A percentile compares a stretch with the other conserved stretches of the same genome.
phyloP scores from a whole-genome alignment of 1,140 invertebrate genomes.

The Ditylenchus dipsaci region DNA sequence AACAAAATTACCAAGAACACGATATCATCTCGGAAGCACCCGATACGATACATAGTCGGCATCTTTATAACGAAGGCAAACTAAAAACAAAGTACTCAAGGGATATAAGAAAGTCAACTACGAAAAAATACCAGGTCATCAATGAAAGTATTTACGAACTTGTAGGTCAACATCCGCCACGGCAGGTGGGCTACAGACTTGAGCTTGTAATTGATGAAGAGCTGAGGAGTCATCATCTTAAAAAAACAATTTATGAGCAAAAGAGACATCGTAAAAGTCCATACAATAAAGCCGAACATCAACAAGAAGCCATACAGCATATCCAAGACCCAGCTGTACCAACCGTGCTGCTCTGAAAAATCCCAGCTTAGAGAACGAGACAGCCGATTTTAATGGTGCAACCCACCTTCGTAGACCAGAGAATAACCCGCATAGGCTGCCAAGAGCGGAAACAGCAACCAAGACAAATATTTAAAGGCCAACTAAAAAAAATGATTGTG shows the following conservation, averaged over 20 bases:
- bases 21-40: conserved; percentile 91
- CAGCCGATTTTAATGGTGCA: neutral
- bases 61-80: conserved; percentile 93
- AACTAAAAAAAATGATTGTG: conserved; percentile 61
- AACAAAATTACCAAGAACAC: conserved; percentile 71
- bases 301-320: conserved; percentile 95
- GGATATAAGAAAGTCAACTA: no score
- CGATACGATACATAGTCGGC: conserved; percentile 90
- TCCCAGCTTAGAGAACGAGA: neutral
- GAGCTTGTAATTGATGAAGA: conserved; percentile 96
- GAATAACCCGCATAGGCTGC: conserved; percentile 89
- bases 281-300: conserved; percentile 96
- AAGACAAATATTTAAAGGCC: conserved; percentile 90
- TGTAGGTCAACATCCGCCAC: conserved; percentile 96
- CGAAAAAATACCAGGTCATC: conserved; percentile 80
- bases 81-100: neutral
- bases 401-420: conserved; percentile 72
- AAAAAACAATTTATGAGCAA: conserved; percentile 1
- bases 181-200: conserved; percentile 98
- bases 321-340: conserved; percentile 81
- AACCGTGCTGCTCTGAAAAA: conserved; percentile 82
- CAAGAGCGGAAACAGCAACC: conserved; percentile 86
- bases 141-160: conserved; percentile 97
- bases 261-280: neutral
- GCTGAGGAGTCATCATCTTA: conserved; percentile 70